phyloP scores from a whole-genome alignment of 2,113 vertebrate species.

The Hucho hucho region DNA sequence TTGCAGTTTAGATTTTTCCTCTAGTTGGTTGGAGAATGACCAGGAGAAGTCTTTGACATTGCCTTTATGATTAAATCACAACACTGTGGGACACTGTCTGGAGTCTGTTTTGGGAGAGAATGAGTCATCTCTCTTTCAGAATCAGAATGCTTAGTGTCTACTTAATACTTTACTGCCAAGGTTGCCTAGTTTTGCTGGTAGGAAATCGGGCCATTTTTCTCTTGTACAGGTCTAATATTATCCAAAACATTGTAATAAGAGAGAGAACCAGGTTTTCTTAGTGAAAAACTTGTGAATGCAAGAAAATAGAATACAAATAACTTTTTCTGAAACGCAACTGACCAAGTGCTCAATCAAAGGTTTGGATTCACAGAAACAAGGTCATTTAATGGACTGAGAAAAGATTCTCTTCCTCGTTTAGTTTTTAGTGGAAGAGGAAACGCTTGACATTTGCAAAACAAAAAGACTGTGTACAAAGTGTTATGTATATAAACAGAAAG shows the following conservation, averaged over 20 bases:
- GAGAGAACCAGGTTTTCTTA: slow-evolving; percentile 15
- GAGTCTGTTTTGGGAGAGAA: slow-evolving; percentile 13
- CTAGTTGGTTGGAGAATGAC: slow-evolving; percentile 19
- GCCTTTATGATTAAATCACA: slow-evolving; percentile 31
- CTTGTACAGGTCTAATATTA: slow-evolving; percentile 2
- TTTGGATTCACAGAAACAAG: slow-evolving; percentile 47
- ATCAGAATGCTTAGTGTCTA: not conserved
- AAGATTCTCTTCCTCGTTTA: slow-evolving; percentile 45
- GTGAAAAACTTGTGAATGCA: slow-evolving; percentile 16
- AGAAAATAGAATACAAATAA: slow-evolving; percentile 38
- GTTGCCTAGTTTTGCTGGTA: slow-evolving; percentile 6
- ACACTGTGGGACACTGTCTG: slow-evolving; percentile 34
- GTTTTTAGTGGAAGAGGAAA: slow-evolving; percentile 38
- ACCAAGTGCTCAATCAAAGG: slow-evolving; percentile 48
- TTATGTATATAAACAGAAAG: slow-evolving; percentile 76
- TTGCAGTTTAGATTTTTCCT: slow-evolving; percentile 20
- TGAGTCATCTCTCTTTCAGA: not conserved
- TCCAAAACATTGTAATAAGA: slow-evolving; percentile 13
- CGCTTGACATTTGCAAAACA: slow-evolving; percentile 57
- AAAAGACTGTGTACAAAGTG: slow-evolving; percentile 70
- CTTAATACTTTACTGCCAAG: slow-evolving; percentile 6
- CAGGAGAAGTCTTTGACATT: slow-evolving; percentile 34
- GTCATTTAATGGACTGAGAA: slow-evolving; percentile 55
- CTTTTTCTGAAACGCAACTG: slow-evolving; percentile 33
- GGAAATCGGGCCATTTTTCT: not conserved